Base-by-base conservation (phyloP, 2,113 vertebrate species). In the Junco hyemalis region DNA sequence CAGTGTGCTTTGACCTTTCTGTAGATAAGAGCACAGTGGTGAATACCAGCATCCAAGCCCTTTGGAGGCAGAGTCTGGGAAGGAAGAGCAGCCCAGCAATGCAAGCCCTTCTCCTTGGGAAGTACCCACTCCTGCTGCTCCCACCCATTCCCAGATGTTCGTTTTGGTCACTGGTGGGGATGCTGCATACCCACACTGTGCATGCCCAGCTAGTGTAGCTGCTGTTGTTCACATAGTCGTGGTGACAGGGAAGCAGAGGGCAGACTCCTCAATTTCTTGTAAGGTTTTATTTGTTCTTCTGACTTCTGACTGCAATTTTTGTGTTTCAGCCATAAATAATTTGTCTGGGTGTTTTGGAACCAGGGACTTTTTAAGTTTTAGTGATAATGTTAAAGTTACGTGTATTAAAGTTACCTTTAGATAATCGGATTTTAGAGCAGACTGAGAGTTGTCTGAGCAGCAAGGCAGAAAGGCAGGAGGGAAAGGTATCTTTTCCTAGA, bases 211-310 rank as follows among this genome's bases (percentile, higher is more conserved):
- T 65, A 20, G 44, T 24, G 25, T 15, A 35, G 50, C 24, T 9
- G 5, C 90, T 88, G 76, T 74, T 95, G 51, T 79, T 83, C 64
- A 25, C 0, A n/a, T 78, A 74, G 80, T 78, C 5, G 0, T 88
- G 86, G 88, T 78, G 86, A 90, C 85, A 84, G 15, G 47, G 42
- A 88, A 84, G 57, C 48, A 81, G 70, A 93, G 80, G 76, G 51
- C 93, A 96, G 80, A 90, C 81, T 92, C 92, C 86, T 92, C 64
- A 68, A 35, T 60, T 53, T 88, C 86, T 85, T 95, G 57, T 44
- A 81, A 84, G 82, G 90, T 79, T 93, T 90, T 76, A 48, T 96
- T 97, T 96, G 48, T 92, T 88, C 88, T 74, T 66, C 72, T 88
- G n/a, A 80, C 66, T 81, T 64, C 79, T 80, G 72, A 83, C 86